phyloP scores from a whole-genome alignment of 2,888 invertebrate genomes.

The Athrips mouffetella region DNA sequence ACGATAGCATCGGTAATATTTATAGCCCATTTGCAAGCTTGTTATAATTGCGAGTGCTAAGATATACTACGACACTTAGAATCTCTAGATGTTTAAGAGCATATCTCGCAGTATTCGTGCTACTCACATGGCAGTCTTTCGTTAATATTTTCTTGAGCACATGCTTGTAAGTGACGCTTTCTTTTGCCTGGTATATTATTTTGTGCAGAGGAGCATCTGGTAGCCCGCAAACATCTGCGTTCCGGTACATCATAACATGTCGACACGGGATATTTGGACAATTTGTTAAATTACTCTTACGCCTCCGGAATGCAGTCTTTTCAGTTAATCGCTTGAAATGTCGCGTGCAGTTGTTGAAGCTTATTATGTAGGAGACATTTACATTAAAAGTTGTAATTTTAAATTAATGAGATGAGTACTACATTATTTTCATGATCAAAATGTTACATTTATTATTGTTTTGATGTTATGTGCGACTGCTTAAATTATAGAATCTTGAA shows the following conservation, averaged over 20 bases:
- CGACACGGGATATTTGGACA: slow-evolving; percentile 2
- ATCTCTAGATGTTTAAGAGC: neutral
- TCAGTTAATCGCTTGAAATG: slow-evolving; percentile 2
- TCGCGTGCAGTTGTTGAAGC: neutral
- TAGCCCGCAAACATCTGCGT: slow-evolving; percentile 9
- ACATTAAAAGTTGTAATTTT: neutral
- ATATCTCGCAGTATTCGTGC: too few relatives aligned
- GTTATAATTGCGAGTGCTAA: slow-evolving; percentile 38
- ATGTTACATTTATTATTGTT: too few relatives aligned
- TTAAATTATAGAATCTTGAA: too few relatives aligned
- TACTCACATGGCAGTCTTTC: neutral
- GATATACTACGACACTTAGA: neutral
- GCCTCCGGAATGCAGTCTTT: neutral
- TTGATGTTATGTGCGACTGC: too few relatives aligned
- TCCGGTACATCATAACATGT: slow-evolving; percentile 12
- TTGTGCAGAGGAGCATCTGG: neutral
- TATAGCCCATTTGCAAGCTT: slow-evolving; percentile 48
- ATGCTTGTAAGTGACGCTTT: neutral
- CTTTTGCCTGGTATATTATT: neutral
- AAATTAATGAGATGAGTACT: neutral
- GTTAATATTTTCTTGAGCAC: neutral
- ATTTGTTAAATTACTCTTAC: neutral
- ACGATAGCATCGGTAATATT: slow-evolving; percentile 35
- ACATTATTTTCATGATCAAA: too few relatives aligned
- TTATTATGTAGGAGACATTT: neutral